These are phyloP conservation scores for Enteromius fasciolatus DNA, from an alignment of 2,797 vertebrate genomes.

Conservation along the genomic window DNA sequence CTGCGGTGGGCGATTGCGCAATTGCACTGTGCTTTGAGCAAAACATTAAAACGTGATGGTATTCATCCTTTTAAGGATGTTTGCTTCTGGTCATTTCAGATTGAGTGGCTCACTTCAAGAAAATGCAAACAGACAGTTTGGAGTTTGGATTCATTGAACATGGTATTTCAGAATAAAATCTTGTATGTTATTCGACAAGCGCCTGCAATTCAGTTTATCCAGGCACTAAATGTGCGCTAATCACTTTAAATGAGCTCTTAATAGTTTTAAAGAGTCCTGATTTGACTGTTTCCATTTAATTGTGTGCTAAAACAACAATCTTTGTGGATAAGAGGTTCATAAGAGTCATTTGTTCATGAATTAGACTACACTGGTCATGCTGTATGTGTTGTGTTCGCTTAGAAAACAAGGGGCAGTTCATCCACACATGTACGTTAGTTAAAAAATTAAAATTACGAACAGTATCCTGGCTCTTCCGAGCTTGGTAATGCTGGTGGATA, in stretches of 20 bases:
- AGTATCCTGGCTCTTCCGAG: too few species aligned
- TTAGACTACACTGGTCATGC: not conserved
- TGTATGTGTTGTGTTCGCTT: not conserved
- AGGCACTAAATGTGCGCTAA: not conserved
- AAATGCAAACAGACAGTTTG: slow-evolving; percentile 1
- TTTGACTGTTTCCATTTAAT: not conserved
- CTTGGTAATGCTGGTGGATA: too few species aligned
- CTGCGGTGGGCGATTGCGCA: not conserved
- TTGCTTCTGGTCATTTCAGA: not conserved
- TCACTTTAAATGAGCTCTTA: not conserved
- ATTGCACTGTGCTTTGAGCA: not conserved
- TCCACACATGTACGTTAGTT: too few species aligned
- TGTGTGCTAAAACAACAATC: not conserved
- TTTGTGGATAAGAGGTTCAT: not conserved
- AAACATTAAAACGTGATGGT: slow-evolving; percentile 13
- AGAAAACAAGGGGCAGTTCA: too few species aligned
- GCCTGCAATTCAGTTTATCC: not conserved
- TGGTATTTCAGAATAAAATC: not conserved
- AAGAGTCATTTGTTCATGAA: not conserved
- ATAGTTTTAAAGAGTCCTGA: not conserved
- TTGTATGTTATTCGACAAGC: not conserved
- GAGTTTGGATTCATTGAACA: not conserved
- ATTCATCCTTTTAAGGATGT: not conserved
- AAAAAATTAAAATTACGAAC: too few species aligned
- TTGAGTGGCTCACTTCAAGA: not conserved